Evolutionary conservation across 30 jellyfish, hydroid and myxozoan genomes (phyloP).

Genomic region (Cassiopea andromeda): DNA sequence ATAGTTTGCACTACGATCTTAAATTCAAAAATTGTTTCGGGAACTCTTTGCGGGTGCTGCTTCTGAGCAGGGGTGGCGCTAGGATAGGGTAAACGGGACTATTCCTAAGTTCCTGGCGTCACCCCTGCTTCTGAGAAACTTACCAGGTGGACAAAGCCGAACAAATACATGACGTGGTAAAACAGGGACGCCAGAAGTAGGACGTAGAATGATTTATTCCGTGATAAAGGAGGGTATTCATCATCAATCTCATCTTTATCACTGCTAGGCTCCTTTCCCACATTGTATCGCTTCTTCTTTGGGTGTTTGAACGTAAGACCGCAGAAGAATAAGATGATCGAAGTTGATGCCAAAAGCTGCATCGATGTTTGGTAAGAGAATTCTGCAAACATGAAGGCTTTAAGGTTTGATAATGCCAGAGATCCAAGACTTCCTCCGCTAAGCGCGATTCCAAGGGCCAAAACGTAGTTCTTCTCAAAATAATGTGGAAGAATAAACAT

Average conservation of each 20-base stretch:
- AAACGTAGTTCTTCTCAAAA: constrained; percentile 48
- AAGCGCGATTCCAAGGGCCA: constrained; percentile 63
- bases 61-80: no score
- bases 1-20: no score
- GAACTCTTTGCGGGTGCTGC: no score
- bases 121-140: constrained; percentile 1
- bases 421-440: constrained; percentile 83
- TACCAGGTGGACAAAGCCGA: constrained; percentile 89
- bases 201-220: constrained; percentile 69
- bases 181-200: constrained; percentile 63
- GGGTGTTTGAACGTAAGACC: constrained; percentile 74
- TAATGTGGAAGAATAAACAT: constrained; percentile 69
- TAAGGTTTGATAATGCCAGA: constrained; percentile 73
- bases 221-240: constrained; percentile 31
- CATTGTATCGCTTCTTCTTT: not conserved
- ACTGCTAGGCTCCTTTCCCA: not conserved
- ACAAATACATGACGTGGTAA: constrained; percentile 66
- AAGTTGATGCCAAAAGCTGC: constrained; percentile 63
- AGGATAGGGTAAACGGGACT: no score
- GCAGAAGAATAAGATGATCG: constrained; percentile 58
- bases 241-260: constrained; percentile 49
- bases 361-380: constrained; percentile 65
- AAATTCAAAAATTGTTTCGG: no score
- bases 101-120: no score
- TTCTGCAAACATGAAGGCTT: constrained; percentile 37